Evolutionary conservation across 2,113 vertebrate species (phyloP).

Genomic region (Thamnophis sirtalis): DNA sequence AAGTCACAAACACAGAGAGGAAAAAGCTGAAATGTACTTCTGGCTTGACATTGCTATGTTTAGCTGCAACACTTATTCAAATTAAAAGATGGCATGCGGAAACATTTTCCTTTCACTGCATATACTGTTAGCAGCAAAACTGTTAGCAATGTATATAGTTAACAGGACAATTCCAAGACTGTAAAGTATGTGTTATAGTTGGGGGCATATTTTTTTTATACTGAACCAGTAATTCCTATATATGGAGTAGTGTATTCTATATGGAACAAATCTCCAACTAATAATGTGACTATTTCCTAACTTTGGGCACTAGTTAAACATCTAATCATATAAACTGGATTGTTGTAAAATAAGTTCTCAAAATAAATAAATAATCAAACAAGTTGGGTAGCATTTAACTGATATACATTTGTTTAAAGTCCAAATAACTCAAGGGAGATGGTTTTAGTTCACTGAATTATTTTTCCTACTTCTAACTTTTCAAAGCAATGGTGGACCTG

Average conservation of each 20-base stretch:
- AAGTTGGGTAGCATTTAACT: neutral
- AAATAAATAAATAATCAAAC: neutral
- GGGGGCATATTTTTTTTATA: conserved; percentile 33
- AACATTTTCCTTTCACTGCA: conserved; percentile 58
- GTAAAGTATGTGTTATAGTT: conserved; percentile 52
- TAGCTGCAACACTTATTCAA: conserved; percentile 23
- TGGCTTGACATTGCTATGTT: conserved; percentile 45
- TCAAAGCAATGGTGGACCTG: neutral
- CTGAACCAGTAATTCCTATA: conserved; percentile 43
- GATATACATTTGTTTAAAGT: neutral
- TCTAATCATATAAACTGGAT: conserved; percentile 6
- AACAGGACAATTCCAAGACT: conserved; percentile 8
- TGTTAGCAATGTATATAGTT: conserved; percentile 31
- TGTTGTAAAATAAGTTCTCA: neutral
- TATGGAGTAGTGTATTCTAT: conserved; percentile 5
- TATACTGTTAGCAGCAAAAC: conserved; percentile 57
- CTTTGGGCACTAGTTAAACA: conserved; percentile 26
- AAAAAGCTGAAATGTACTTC: conserved; percentile 16
- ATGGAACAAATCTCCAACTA: neutral
- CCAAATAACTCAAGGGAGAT: neutral
- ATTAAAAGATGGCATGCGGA: conserved; percentile 47
- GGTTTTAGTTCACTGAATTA: neutral
- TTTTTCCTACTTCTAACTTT: neutral
- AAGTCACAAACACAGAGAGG: no score
- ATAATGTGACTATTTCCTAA: neutral